These are phyloP conservation scores for Poecilobothrus nobilitatus DNA, from an alignment of 2,888 invertebrate species.

Conservation along the genomic window DNA sequence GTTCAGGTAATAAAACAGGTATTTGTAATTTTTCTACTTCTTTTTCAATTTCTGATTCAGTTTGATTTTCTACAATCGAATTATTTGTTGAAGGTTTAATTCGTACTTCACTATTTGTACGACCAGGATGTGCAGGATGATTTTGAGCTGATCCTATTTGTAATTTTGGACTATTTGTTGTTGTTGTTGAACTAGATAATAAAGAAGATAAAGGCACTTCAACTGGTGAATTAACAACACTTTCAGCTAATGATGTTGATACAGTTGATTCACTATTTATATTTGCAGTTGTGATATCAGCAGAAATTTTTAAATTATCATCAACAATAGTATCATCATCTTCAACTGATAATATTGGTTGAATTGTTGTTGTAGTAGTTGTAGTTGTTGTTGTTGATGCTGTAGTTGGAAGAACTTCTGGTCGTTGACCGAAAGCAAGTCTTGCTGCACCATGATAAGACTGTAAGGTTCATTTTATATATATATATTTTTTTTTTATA, in stretches of 20 bases:
- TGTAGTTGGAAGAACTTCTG: conserved; percentile 42
- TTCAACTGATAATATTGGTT: background rate
- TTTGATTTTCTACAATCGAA: background rate
- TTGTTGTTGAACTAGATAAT: background rate
- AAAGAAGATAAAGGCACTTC: background rate
- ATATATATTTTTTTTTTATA: conserved; percentile 11
- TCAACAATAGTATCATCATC: too few relatives aligned
- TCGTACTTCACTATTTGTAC: background rate
- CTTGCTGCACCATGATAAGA: conserved; percentile 56
- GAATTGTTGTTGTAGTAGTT: conserved; percentile 20
- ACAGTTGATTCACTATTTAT: background rate
- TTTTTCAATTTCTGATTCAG: background rate
- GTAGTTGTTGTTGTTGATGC: conserved; percentile 29
- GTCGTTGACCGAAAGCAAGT: conserved; percentile 47
- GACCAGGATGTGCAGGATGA: background rate
- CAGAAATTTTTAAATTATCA: background rate
- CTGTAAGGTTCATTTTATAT: conserved; percentile 35
- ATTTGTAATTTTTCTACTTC: background rate
- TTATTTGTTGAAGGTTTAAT: background rate
- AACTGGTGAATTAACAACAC: conserved; percentile 1
- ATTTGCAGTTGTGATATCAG: background rate
- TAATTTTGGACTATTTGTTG: too few relatives aligned
- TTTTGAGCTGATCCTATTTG: background rate
- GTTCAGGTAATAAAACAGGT: background rate
- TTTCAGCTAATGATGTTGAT: conserved; percentile 12